phyloP scores from a whole-genome alignment of 1,140 invertebrate species.

The Psix sp. region DNA sequence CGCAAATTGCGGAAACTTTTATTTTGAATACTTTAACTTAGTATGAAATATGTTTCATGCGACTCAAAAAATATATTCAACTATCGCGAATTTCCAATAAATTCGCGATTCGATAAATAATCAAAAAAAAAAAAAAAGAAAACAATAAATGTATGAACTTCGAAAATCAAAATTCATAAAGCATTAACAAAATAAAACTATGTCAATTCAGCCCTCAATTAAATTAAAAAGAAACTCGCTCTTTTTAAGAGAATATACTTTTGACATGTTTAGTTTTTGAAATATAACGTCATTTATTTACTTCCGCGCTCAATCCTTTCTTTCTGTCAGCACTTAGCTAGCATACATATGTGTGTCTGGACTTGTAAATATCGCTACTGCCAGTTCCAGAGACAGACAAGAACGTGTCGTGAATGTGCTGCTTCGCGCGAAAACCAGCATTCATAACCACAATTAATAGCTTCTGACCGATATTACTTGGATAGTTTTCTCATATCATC shows the following conservation, averaged over 20 bases:
- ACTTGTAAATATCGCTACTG: conserved; percentile 19
- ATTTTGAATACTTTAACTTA: too few relatives aligned
- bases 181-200: conserved; percentile 2
- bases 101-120: too few relatives aligned
- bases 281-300: conserved; percentile 20
- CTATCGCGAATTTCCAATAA: too few relatives aligned
- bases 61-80: too few relatives aligned
- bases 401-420: conserved; percentile 6
- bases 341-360: conserved; percentile 1
- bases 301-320: conserved; percentile 3
- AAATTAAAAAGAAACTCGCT: conserved; percentile 10
- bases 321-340: conserved; percentile 5
- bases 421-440: not conserved
- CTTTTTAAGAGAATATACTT: conserved; percentile 1
- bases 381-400: conserved; percentile 12
- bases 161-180: too few relatives aligned
- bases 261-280: conserved; percentile 11
- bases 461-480: not conserved
- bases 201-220: conserved; percentile 13
- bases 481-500: not conserved
- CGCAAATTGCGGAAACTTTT: too few relatives aligned
- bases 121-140: too few relatives aligned
- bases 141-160: too few relatives aligned
- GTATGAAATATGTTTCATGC: too few relatives aligned
- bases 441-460: conserved; percentile 5